Conservation (phyloP, 2,888 invertebrate genomes). For the Trichopoda pennipes region DNA sequence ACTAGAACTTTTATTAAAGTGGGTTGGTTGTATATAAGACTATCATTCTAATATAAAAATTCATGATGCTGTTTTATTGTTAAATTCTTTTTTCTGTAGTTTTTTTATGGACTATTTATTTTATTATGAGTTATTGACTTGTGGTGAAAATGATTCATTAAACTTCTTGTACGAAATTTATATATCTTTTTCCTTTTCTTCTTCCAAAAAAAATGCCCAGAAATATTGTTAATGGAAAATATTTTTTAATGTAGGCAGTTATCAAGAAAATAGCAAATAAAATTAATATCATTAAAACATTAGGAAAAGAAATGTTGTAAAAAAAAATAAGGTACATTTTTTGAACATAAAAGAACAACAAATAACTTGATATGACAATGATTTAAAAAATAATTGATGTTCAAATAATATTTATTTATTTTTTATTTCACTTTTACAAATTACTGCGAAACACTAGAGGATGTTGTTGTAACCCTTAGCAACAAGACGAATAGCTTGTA, state of each 20-base stretch:
- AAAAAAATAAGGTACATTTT: neutral
- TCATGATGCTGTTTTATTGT: neutral
- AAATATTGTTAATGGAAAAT: neutral
- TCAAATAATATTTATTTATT: too few relatives aligned
- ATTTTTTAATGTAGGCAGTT: neutral
- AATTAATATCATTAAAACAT: neutral
- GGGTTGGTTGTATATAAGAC: neutral
- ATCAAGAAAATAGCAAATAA: neutral
- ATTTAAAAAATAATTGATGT: too few relatives aligned
- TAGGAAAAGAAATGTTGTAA: too few relatives aligned
- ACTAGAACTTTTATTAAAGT: neutral
- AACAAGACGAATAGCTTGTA: too few relatives aligned
- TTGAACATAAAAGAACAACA: too few relatives aligned
- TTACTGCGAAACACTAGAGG: too few relatives aligned
- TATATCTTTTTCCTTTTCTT: conserved; percentile 9
- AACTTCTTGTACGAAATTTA: conserved; percentile 13
- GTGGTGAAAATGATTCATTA: conserved; percentile 24
- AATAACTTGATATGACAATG: too few relatives aligned
- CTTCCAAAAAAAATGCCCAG: neutral
- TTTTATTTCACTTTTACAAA: too few relatives aligned
- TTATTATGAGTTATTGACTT: conserved; percentile 51
- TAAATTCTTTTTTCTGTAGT: neutral
- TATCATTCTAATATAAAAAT: conserved; percentile 1
- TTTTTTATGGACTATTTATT: conserved; percentile 45
- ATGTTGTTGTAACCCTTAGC: too few relatives aligned